Base-by-base conservation (phyloP, 2,888 invertebrate genomes). In the Priocnemis perturbator region DNA sequence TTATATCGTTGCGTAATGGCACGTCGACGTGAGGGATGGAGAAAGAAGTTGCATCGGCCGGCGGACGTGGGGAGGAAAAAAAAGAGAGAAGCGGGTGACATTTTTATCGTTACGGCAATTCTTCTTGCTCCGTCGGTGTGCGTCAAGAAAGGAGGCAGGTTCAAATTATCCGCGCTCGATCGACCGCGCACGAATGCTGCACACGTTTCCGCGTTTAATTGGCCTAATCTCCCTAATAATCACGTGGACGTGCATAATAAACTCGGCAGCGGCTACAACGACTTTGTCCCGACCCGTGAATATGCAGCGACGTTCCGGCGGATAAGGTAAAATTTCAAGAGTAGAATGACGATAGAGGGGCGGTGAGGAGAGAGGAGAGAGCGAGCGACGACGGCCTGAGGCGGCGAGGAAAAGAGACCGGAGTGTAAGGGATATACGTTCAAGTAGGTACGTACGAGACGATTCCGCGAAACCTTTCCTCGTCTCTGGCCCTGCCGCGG, bases 151-250 rank as follows among this genome's bases (percentile, higher is more conserved):
- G n/a, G 19, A 50, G 50, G 50, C 19, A 19, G 11, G n/a, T 50
- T 3, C n/a, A 50, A 50, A 50, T 50, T 50, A 50, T 19, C 17
- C 50, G 50, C 53, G 60, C 53, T 37, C 44, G 71, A 73, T 73
- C 71, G 64, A 60, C 56, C 67, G 30, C 19, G 73, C 50, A 50
- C 21, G 66, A 63, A 68, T 64, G 58, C 63, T 37, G 37, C 17
- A 60, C 67, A 68, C 71, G 63, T 74, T 72, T 68, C 21, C 63
- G 47, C 69, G 65, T 68, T 72, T 76, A 76, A 76, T 75, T 73
- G 75, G 30, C 47, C 44, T 64, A 71, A 65, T 66, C 72, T 67
- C 45, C 56, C 67, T 61, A 67, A 69, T 74, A 66, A 71, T 76
- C 74, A 67, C 56, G 58, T 55, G 50, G 57, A 70, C 62, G 60